Evolutionary conservation across 2,888 invertebrate species (phyloP), one percentile per base, ranked within the genome.

Genomic region (Boloria selene): DNA sequence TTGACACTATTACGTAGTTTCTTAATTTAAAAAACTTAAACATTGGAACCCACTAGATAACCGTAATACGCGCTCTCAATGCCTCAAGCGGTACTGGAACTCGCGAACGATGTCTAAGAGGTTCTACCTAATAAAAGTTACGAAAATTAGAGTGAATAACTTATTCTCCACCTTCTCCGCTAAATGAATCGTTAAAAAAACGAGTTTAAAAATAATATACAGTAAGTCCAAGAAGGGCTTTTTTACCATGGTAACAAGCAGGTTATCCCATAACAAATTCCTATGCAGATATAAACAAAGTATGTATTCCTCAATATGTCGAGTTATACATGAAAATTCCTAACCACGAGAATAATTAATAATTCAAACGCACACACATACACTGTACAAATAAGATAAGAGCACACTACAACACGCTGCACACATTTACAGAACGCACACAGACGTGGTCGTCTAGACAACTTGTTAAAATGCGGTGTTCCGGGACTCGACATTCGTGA

Each of bases 401-500:
- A 76, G 73, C 75, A 69, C 66, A 70, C 62, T 50, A 13, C 51
- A 14, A 26, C 65, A 55, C 38, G 47, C 55, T 53, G 44, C 64
- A 72, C 80, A 79, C 82, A 72, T 62, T 50, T 70, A 17, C 70
- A 67, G 58, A 70, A 71, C 79, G 75, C 86, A 80, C 79, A 85
- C 83, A 75, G 53, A 65, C 76, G 69, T 79, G 74, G 66, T 71
- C 79, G 91, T 91, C 91, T 91, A 91, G 91, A 92, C 91, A 79
- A 82, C 83, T 88, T 83, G 90, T 88, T 89, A 88, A 88, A 87
- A 86, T 83, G 85, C 85, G 83, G 83, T 87, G 88, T 90, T 91
- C 90, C 89, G 89, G 89, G 88, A 80, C 88, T 87, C 90, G 88
- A 87, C 89, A 89, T 90, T 91, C 90, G 87, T 88, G 86, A 90